Evolutionary conservation across 2,888 invertebrate species (phyloP).

Genomic region (Darwinula stevensoni): DNA sequence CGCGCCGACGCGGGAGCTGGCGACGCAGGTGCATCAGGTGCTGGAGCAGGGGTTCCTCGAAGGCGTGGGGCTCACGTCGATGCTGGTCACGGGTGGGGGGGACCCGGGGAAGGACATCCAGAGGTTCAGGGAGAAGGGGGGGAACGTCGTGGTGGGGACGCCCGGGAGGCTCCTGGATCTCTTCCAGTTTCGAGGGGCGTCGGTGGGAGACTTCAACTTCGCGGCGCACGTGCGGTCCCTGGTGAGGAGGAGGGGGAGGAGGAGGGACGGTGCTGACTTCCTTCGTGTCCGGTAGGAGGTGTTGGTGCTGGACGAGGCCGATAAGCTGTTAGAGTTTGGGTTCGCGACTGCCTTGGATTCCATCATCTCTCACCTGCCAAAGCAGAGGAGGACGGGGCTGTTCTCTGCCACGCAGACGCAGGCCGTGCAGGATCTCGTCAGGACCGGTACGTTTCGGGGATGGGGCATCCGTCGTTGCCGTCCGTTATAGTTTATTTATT

Average conservation of each 20-base stretch:
- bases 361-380: constrained; percentile 65
- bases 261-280: no score
- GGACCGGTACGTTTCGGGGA: neutral
- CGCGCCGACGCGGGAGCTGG: constrained; percentile 84
- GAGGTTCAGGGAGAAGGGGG: constrained; percentile 31
- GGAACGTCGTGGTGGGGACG: constrained; percentile 69
- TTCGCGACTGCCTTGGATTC: constrained; percentile 57
- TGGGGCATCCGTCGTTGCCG: no score
- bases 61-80: constrained; percentile 13
- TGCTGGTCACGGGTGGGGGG: constrained; percentile 39
- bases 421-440: constrained; percentile 56
- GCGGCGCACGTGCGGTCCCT: neutral
- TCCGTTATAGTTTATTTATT: no score
- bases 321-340: constrained; percentile 68
- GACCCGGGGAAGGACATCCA: constrained; percentile 42
- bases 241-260: neutral
- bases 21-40: constrained; percentile 45
- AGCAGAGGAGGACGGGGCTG: constrained; percentile 78
- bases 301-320: constrained; percentile 83
- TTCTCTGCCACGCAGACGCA: constrained; percentile 97
- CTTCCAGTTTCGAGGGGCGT: constrained; percentile 12
- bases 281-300: constrained; percentile 33
- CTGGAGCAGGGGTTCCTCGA: constrained; percentile 11
- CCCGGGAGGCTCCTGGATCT: constrained; percentile 79
- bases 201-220: constrained; percentile 10